A percentile compares a stretch with the other conserved stretches of the same genome.
Conservation (phyloP, 2,113 vertebrate genomes). For the Rhynchopsitta pachyrhyncha region DNA sequence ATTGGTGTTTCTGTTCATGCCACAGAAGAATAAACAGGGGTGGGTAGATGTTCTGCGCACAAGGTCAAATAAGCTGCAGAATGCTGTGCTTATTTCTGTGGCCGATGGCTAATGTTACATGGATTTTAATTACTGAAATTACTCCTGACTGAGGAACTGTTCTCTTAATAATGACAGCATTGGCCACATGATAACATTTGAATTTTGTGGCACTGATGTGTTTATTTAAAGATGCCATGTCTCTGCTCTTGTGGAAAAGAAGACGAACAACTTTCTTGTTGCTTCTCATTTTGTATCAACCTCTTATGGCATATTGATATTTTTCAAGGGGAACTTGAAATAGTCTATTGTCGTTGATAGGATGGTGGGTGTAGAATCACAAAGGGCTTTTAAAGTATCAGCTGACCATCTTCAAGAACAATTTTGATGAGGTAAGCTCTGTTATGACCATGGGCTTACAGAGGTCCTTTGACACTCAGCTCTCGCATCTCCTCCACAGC, state of each 20-base stretch:
- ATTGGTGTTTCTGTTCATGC: not conserved
- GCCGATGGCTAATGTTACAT: constrained; percentile 36
- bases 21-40: not conserved
- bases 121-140: constrained; percentile 39
- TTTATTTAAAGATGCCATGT: not conserved
- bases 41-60: not conserved
- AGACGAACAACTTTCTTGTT: not conserved
- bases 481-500: not conserved
- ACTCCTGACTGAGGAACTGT: constrained; percentile 12
- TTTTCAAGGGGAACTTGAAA: constrained; percentile 10
- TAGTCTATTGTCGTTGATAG: not conserved
- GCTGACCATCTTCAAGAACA: not conserved
- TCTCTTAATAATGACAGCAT: not conserved
- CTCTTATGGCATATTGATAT: not conserved
- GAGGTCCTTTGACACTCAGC: not conserved
- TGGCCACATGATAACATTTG: not conserved
- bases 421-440: not conserved
- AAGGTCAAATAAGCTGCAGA: constrained; percentile 33
- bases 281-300: not conserved
- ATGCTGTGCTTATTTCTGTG: not conserved
- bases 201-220: not conserved
- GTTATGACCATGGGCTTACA: not conserved
- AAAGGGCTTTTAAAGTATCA: not conserved
- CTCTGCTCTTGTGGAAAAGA: not conserved
- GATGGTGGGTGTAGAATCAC: not conserved